These are phyloP conservation scores for Acipenser oxyrinchus DNA, from an alignment of 2,797 vertebrate species.

Conservation along the genomic window DNA sequence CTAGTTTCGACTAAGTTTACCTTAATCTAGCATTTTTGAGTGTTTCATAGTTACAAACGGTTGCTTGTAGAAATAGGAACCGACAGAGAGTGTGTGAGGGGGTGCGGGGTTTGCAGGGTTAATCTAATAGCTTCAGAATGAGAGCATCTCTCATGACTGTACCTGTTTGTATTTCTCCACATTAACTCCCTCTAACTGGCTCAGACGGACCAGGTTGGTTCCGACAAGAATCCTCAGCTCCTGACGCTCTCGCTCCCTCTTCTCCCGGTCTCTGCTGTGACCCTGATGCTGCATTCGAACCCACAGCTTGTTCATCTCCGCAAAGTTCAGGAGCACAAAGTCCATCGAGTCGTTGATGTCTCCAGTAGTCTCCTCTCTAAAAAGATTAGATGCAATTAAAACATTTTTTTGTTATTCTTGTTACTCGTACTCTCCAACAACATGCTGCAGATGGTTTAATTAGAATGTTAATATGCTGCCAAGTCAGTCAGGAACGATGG, in stretches of 20 bases:
- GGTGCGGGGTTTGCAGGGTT: too few relatives aligned
- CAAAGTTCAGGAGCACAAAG: constrained; percentile 95
- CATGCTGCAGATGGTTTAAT: too few relatives aligned
- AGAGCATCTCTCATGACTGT: not conserved
- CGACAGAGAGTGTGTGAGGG: too few relatives aligned
- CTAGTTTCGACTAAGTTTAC: too few relatives aligned
- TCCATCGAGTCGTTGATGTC: constrained; percentile 95
- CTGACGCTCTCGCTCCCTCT: constrained; percentile 89
- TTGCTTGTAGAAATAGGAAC: too few relatives aligned
- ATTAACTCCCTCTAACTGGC: constrained; percentile 92
- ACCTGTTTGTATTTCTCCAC: constrained; percentile 98
- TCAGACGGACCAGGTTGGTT: constrained; percentile 93
- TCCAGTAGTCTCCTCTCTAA: constrained; percentile 89
- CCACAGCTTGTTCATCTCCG: constrained; percentile 98
- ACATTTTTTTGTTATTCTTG: too few relatives aligned
- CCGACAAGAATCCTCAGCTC: constrained; percentile 94
- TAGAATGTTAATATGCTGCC: too few relatives aligned
- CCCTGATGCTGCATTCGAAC: constrained; percentile 98
- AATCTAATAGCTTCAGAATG: too few relatives aligned
- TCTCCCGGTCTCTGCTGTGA: constrained; percentile 92
- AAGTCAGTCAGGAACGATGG: too few relatives aligned
- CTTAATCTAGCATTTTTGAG: too few relatives aligned
- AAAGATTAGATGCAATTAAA: constrained; percentile 8
- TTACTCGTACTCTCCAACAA: too few relatives aligned
- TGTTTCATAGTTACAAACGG: too few relatives aligned